A percentile compares a stretch with the other conserved stretches of the same genome.
Evolutionary conservation across 2,888 invertebrate species (phyloP).

Genomic region (Luffia ferchaultella): DNA sequence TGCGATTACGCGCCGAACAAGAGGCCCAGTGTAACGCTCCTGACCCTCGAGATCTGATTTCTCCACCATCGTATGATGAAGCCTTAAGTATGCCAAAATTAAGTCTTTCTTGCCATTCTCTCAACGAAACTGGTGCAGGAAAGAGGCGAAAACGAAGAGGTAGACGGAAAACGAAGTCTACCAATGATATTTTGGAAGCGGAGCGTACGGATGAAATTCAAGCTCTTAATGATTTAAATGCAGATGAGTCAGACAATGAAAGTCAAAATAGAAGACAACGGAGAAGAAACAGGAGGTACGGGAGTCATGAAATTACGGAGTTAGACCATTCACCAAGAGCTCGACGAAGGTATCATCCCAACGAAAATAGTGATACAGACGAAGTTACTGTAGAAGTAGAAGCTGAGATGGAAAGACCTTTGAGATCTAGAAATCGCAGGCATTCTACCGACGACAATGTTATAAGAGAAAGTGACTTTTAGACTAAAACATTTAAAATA

Average conservation of each 20-base stretch:
- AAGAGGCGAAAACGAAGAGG: conserved; percentile 46
- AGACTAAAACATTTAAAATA: conserved; percentile 11
- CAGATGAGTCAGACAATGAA: conserved; percentile 17
- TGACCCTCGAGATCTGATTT: conserved; percentile 72
- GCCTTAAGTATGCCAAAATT: conserved; percentile 78
- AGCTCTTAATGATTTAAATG: conserved; percentile 9
- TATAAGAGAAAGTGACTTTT: conserved; percentile 55
- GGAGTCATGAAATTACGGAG: conserved; percentile 54
- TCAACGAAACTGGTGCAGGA: conserved; percentile 49
- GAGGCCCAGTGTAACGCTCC: conserved; percentile 69
- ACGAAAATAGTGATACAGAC: conserved; percentile 23
- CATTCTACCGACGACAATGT: conserved; percentile 46
- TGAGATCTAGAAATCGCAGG: conserved; percentile 35
- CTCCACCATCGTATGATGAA: conserved; percentile 80
- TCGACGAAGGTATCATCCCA: conserved; percentile 48
- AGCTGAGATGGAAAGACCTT: conserved; percentile 36
- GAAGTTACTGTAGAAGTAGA: conserved; percentile 37
- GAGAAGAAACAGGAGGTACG: conserved; percentile 33
- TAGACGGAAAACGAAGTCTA: conserved; percentile 58
- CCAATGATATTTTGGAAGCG: conserved; percentile 49
- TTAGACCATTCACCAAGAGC: conserved; percentile 51
- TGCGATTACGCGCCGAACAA: conserved; percentile 58
- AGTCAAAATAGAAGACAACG: conserved; percentile 30
- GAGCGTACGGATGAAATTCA: conserved; percentile 40
- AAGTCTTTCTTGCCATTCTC: conserved; percentile 67